These are phyloP conservation scores for Thryonomys swinderianus DNA, from an alignment of 2,113 vertebrate genomes.

Conservation along the genomic window DNA sequence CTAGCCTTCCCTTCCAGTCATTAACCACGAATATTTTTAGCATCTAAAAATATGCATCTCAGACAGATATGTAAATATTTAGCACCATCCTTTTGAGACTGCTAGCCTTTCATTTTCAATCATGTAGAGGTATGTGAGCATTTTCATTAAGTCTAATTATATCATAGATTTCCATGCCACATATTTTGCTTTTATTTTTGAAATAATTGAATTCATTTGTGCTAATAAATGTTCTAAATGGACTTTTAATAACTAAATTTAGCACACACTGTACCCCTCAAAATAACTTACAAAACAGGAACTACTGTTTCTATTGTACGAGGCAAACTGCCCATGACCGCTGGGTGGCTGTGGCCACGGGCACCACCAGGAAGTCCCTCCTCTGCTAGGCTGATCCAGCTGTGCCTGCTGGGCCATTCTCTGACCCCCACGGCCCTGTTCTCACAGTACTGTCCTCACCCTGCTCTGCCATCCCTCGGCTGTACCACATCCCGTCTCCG, in stretches of 20 bases:
- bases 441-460: background rate
- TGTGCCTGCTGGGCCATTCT: background rate
- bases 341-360: constrained; percentile 17
- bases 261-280: constrained; percentile 22
- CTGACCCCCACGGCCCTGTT: background rate
- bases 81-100: constrained; percentile 58
- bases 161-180: constrained; percentile 61
- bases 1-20: constrained; percentile 46
- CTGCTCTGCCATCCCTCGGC: background rate
- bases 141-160: constrained; percentile 77
- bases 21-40: constrained; percentile 56
- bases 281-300: constrained; percentile 44
- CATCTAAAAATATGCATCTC: constrained; percentile 53
- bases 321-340: background rate
- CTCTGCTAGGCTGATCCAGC: accelerated
- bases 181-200: constrained; percentile 77
- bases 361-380: background rate
- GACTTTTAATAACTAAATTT: constrained; percentile 72
- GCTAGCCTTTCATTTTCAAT: constrained; percentile 66
- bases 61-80: constrained; percentile 71
- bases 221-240: constrained; percentile 71
- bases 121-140: constrained; percentile 15
- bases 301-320: background rate
- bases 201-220: constrained; percentile 75
- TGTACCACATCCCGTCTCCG: background rate